phyloP scores from a whole-genome alignment of 2,888 invertebrate species.

The Nemapogon koenigi region DNA sequence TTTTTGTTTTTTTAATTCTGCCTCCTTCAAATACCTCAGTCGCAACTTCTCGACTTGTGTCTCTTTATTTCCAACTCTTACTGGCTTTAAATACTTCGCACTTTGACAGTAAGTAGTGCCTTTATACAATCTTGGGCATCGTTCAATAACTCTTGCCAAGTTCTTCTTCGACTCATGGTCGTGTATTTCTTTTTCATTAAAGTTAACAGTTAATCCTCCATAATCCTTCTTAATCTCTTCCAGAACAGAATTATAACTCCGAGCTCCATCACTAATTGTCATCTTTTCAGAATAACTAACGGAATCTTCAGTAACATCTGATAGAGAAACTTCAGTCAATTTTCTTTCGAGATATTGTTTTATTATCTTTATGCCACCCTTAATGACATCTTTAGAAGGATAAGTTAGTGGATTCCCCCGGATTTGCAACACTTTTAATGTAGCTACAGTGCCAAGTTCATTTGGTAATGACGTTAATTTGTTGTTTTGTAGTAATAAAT shows the following conservation, averaged over 20 bases:
- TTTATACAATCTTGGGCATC: slow-evolving; percentile 43
- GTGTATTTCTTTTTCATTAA: slow-evolving; percentile 36
- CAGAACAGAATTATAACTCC: slow-evolving; percentile 46
- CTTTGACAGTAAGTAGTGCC: slow-evolving; percentile 46
- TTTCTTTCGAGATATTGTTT: slow-evolving; percentile 40
- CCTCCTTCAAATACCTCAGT: slow-evolving; percentile 44
- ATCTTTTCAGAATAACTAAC: slow-evolving; percentile 15
- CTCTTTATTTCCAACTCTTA: slow-evolving; percentile 8
- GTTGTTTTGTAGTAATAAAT: slow-evolving; percentile 70
- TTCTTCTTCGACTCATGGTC: slow-evolving; percentile 26
- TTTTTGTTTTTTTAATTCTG: slow-evolving; percentile 62
- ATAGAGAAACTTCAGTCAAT: slow-evolving; percentile 28
- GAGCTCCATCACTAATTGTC: slow-evolving; percentile 23
- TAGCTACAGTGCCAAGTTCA: slow-evolving; percentile 67
- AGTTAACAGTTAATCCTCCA: slow-evolving; percentile 30
- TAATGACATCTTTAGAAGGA: slow-evolving; percentile 61
- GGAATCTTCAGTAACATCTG: slow-evolving; percentile 30
- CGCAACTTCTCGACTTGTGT: slow-evolving; percentile 31
- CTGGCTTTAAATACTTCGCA: slow-evolving; percentile 38
- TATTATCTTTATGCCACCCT: slow-evolving; percentile 47
- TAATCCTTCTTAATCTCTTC: slow-evolving; percentile 26
- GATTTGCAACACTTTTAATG: slow-evolving; percentile 67
- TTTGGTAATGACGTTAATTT: slow-evolving; percentile 63
- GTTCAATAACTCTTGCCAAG: slow-evolving; percentile 32
- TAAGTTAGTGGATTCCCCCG: slow-evolving; percentile 67